Evolutionary conservation across 2,888 invertebrate species (phyloP).

Genomic region (Listrodromus nycthemerus): DNA sequence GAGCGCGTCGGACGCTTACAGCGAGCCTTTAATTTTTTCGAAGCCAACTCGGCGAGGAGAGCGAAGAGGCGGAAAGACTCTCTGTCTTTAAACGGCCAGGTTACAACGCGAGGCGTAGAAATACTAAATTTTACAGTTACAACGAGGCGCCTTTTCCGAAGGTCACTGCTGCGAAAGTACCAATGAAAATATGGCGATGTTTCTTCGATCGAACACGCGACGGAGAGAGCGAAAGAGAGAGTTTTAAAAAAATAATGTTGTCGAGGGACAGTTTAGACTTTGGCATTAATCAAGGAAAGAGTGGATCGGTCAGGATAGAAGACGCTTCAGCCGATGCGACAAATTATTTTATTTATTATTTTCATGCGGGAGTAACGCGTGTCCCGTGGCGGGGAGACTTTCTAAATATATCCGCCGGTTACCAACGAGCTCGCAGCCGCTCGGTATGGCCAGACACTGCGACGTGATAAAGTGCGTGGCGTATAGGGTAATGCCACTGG

Average conservation of each 20-base stretch:
- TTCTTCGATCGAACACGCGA: constrained; percentile 37
- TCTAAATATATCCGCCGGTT: constrained; percentile 7
- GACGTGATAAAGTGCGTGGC: neutral
- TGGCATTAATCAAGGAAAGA: constrained; percentile 48
- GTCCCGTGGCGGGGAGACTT: neutral
- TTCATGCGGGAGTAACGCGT: neutral
- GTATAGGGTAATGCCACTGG: constrained; percentile 3
- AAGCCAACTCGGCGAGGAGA: neutral
- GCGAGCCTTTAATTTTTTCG: constrained; percentile 38
- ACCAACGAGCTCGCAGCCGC: neutral
- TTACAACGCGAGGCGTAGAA: constrained; percentile 42
- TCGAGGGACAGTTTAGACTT: constrained; percentile 64
- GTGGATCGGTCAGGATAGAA: constrained; percentile 60
- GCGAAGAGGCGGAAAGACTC: neutral
- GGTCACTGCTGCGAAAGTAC: constrained; percentile 44
- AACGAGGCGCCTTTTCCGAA: constrained; percentile 38
- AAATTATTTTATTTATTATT: neutral
- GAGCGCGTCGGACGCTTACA: neutral
- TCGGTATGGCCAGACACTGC: neutral
- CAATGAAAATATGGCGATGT: constrained; percentile 50
- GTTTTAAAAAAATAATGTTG: constrained; percentile 64
- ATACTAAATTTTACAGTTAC: constrained; percentile 50
- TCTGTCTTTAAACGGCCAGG: constrained; percentile 46
- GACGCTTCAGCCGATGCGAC: neutral
- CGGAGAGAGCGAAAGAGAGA: constrained; percentile 75